Evolutionary conservation across 2,888 invertebrate genomes (phyloP).

Genomic region (Buathra laborator): DNA sequence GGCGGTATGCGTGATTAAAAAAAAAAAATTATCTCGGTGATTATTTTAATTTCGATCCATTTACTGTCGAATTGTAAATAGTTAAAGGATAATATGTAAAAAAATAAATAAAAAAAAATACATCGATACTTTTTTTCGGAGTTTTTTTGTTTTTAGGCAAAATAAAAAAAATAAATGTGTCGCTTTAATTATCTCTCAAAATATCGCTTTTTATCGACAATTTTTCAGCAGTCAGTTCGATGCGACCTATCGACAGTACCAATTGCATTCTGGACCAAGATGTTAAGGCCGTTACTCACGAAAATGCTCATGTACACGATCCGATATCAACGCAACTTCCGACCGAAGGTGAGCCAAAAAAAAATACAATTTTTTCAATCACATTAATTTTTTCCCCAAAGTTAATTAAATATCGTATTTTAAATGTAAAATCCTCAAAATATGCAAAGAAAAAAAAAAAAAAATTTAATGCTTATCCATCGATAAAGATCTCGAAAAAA

Average conservation of each 20-base stretch:
- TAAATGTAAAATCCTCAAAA: too few species aligned
- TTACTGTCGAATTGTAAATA: too few species aligned
- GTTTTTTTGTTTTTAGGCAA: neutral
- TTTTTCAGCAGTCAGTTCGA: conserved; percentile 94
- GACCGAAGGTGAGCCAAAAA: conserved; percentile 88
- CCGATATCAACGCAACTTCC: conserved; percentile 90
- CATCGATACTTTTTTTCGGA: too few species aligned
- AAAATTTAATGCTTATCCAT: too few species aligned
- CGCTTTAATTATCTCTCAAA: neutral
- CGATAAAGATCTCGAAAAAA: too few species aligned
- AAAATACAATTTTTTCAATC: neutral
- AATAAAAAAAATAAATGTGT: conserved; percentile 11
- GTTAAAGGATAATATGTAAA: conserved; percentile 12
- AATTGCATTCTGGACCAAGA: conserved; percentile 96
- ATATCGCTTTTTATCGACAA: conserved; percentile 40
- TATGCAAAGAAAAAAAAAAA: too few species aligned
- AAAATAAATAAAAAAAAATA: neutral
- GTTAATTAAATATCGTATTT: too few species aligned
- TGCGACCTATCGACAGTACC: conserved; percentile 95
- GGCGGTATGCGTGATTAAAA: neutral
- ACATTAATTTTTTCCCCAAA: too few species aligned
- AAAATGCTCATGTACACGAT: conserved; percentile 92
- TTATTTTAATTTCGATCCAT: neutral
- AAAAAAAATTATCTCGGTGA: neutral
- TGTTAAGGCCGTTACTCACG: conserved; percentile 94